Percentiles rank a stretch among this genome's conserved stretches.
Conservation (phyloP, 2,888 invertebrate species). For the Rhingia campestris region DNA sequence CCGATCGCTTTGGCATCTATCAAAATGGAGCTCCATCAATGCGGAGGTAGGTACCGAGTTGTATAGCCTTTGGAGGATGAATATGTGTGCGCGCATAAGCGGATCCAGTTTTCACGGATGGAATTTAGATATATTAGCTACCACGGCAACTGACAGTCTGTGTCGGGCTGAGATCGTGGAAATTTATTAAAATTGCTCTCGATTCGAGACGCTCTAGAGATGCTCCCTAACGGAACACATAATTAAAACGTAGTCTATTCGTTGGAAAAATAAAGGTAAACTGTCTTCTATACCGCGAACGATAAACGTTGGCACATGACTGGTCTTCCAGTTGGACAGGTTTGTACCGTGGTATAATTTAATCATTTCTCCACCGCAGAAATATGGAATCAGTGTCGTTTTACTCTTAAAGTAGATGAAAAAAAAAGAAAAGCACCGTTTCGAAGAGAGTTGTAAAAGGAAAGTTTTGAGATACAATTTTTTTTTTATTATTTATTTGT, state of each 20-base stretch:
- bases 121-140: not conserved
- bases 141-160: slow-evolving; percentile 30
- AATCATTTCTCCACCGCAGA: not conserved
- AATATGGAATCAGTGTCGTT: slow-evolving; percentile 8
- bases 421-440: not conserved
- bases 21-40: slow-evolving; percentile 28
- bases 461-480: slow-evolving; percentile 21
- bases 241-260: slow-evolving; percentile 68
- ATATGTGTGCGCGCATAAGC: not conserved
- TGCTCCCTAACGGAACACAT: slow-evolving; percentile 57
- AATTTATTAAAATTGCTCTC: slow-evolving; percentile 69
- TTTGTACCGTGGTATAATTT: slow-evolving; percentile 7
- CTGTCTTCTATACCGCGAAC: slow-evolving; percentile 15
- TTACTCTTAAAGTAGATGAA: not conserved
- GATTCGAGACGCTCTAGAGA: slow-evolving; percentile 24
- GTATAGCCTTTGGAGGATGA: slow-evolving; percentile 19
- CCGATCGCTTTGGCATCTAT: slow-evolving; percentile 32
- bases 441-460: slow-evolving; percentile 29
- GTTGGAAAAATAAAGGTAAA: slow-evolving; percentile 16
- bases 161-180: slow-evolving; percentile 37
- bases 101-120: slow-evolving; percentile 53
- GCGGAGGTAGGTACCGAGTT: not conserved
- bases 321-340: slow-evolving; percentile 36
- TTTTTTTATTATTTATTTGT: slow-evolving; percentile 56
- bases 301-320: slow-evolving; percentile 53